A percentile compares a stretch with the other conserved stretches of the same genome.
Conservation (phyloP, 2,888 invertebrate species). For the Diarsia rubi region DNA sequence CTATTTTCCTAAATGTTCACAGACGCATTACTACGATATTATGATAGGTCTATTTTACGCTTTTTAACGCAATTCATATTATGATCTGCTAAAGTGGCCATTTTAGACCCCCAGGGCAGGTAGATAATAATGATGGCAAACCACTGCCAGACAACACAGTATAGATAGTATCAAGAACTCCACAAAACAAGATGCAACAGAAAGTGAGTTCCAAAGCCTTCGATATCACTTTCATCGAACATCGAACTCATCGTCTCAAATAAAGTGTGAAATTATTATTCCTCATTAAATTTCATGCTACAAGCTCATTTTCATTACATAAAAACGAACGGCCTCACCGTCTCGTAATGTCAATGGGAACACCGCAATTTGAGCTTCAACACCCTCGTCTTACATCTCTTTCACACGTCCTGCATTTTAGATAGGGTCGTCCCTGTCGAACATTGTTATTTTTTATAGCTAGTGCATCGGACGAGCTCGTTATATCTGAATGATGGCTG, state of each 20-base stretch:
- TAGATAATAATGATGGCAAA: no score
- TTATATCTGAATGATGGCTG: slow-evolving; percentile 65
- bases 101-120: no score
- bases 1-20: no score
- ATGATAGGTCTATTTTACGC: no score
- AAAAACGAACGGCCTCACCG: slow-evolving; percentile 69
- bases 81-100: no score
- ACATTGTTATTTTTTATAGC: slow-evolving; percentile 73
- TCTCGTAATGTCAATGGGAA: slow-evolving; percentile 65
- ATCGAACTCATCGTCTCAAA: slow-evolving; percentile 36
- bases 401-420: slow-evolving; percentile 8
- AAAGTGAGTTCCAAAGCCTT: neutral
- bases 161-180: neutral
- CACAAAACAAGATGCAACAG: neutral
- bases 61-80: no score
- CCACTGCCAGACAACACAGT: neutral
- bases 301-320: slow-evolving; percentile 77
- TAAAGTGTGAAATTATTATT: slow-evolving; percentile 63
- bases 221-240: neutral
- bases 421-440: slow-evolving; percentile 46
- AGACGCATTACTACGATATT: no score
- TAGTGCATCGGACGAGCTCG: slow-evolving; percentile 63
- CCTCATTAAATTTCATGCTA: slow-evolving; percentile 65
- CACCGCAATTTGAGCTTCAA: slow-evolving; percentile 68
- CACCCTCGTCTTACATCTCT: slow-evolving; percentile 48